Percentiles rank a stretch among this genome's conserved stretches.
Evolutionary conservation across 2,113 vertebrate species (phyloP).

Genomic region (Etia nguti): DNA sequence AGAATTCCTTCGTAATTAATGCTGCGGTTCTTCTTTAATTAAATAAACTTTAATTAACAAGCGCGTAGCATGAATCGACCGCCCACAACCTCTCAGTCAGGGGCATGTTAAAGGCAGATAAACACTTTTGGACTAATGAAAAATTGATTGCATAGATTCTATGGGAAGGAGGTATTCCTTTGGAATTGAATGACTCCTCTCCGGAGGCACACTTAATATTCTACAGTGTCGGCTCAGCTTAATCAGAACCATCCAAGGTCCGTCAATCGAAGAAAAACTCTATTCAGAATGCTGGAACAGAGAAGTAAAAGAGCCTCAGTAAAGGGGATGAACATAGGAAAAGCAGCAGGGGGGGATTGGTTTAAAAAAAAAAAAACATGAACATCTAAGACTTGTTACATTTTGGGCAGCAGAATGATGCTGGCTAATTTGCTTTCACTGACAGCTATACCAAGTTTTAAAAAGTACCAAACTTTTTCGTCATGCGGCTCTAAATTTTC

Average conservation of each 20-base stretch:
- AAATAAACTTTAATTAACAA: conserved; percentile 99
- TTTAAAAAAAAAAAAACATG: neutral
- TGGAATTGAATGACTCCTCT: conserved; percentile 74
- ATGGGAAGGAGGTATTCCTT: conserved; percentile 72
- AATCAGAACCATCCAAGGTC: conserved; percentile 70
- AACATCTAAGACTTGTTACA: conserved; percentile 17
- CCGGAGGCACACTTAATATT: conserved; percentile 70
- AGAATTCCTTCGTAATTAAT: conserved; percentile 90
- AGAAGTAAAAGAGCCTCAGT: conserved; percentile 9
- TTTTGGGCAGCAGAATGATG: neutral
- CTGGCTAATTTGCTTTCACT: conserved; percentile 25
- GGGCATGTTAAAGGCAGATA: conserved; percentile 96
- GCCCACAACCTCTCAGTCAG: conserved; percentile 71
- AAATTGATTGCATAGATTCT: conserved; percentile 96
- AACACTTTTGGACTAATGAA: conserved; percentile 98
- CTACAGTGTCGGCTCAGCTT: conserved; percentile 56
- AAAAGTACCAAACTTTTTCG: conserved; percentile 7
- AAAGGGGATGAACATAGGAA: neutral
- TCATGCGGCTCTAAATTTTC: neutral
- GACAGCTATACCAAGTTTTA: conserved; percentile 1
- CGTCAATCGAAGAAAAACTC: conserved; percentile 65
- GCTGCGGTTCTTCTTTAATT: conserved; percentile 89
- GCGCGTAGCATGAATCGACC: conserved; percentile 88
- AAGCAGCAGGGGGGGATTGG: neutral
- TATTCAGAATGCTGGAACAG: conserved; percentile 45